phyloP scores from a whole-genome alignment of 2,797 vertebrate genomes.

The Spondyliosoma cantharus region DNA sequence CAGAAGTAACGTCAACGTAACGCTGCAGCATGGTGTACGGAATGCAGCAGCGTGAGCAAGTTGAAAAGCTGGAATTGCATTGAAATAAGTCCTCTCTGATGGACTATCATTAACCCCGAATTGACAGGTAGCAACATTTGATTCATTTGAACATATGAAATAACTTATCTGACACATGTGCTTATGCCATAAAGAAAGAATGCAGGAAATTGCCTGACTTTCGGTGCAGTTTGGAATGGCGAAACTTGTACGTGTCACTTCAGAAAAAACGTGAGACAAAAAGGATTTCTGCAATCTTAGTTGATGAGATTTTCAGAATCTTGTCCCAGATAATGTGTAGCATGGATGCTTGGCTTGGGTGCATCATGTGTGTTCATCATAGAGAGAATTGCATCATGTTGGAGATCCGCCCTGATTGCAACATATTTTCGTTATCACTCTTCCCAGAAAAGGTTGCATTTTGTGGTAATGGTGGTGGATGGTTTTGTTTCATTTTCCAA shows the following conservation, averaged over 20 bases:
- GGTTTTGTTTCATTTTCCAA: background rate
- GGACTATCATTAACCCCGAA: background rate
- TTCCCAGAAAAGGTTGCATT: background rate
- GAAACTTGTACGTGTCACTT: background rate
- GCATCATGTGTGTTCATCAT: background rate
- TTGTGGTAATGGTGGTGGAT: background rate
- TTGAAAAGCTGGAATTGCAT: background rate
- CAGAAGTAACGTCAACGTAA: too few relatives aligned
- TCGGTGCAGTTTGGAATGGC: background rate
- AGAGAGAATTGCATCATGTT: slow-evolving; percentile 52
- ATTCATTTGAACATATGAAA: background rate
- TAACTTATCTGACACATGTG: rapidly evolving
- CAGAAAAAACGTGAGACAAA: too few relatives aligned
- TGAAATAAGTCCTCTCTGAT: background rate
- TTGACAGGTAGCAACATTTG: background rate
- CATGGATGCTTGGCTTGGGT: background rate
- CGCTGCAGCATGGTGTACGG: background rate
- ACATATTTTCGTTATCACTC: background rate
- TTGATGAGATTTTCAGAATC: background rate
- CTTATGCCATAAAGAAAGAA: rapidly evolving
- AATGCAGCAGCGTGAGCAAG: background rate
- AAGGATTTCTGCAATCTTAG: background rate
- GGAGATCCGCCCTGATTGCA: background rate
- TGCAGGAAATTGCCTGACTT: background rate
- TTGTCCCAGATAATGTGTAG: background rate